Evolutionary conservation across 2,888 invertebrate species (phyloP).

Genomic region (Allygus modestus): DNA sequence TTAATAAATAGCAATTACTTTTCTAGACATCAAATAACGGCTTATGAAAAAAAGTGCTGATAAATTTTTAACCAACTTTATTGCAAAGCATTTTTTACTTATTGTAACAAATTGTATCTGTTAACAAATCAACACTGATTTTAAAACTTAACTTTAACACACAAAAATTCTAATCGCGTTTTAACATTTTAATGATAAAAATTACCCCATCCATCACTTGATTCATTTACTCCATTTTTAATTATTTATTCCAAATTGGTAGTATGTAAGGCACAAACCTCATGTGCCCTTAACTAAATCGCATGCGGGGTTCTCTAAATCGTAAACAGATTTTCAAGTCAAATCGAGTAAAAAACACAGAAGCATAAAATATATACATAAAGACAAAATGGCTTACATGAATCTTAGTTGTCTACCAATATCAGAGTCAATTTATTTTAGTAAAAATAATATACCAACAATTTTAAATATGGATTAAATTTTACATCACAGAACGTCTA

Average conservation of each 20-base stretch:
- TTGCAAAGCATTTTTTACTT: neutral
- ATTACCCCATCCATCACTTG: neutral
- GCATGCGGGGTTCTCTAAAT: neutral
- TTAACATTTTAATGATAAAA: neutral
- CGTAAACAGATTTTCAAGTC: neutral
- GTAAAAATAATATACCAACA: neutral
- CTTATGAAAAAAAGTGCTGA: neutral
- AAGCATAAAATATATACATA: neutral
- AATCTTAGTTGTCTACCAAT: neutral
- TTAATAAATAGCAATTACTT: neutral
- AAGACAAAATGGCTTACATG: slow-evolving; percentile 2
- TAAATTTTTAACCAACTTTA: neutral
- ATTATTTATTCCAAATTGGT: neutral
- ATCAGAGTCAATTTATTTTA: neutral
- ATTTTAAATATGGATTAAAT: slow-evolving; percentile 35
- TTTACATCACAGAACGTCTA: slow-evolving; percentile 52
- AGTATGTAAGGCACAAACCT: slow-evolving; percentile 1
- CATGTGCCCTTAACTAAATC: neutral
- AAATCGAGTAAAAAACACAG: neutral
- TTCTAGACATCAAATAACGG: too few relatives aligned
- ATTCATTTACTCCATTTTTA: neutral
- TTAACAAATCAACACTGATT: neutral
- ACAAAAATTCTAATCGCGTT: neutral
- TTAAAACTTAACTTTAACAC: neutral
- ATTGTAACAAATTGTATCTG: neutral